Percentiles rank a stretch among this genome's conserved stretches.
Evolutionary conservation across 2,888 invertebrate species (phyloP).

Genomic region (Gibbula magus): DNA sequence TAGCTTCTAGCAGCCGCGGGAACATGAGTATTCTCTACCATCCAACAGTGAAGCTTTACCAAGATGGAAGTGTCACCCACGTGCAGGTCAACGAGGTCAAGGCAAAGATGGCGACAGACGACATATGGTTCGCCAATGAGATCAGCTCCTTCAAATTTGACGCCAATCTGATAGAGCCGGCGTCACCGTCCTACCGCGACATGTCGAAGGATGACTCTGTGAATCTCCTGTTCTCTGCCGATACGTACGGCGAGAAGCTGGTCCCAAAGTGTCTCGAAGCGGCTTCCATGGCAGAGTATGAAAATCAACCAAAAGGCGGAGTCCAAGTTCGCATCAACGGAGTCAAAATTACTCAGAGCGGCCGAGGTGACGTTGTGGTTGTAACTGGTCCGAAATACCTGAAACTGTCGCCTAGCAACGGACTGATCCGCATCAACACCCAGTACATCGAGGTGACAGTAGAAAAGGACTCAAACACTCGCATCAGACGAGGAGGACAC

Average conservation of each 20-base stretch:
- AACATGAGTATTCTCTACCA: constrained; percentile 73
- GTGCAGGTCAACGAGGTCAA: constrained; percentile 67
- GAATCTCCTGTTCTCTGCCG: constrained; percentile 69
- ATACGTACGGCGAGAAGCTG: constrained; percentile 70
- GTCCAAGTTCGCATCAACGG: constrained; percentile 73
- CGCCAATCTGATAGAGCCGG: constrained; percentile 49
- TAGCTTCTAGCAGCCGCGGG: constrained; percentile 72
- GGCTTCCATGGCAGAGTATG: constrained; percentile 70
- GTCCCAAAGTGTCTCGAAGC: constrained; percentile 68
- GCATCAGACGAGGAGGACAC: constrained; percentile 63
- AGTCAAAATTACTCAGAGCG: constrained; percentile 70
- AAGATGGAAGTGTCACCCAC: constrained; percentile 73
- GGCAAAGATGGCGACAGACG: constrained; percentile 61
- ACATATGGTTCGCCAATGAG: constrained; percentile 64
- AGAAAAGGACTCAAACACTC: constrained; percentile 68
- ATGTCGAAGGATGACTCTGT: constrained; percentile 71
- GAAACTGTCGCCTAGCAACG: constrained; percentile 68
- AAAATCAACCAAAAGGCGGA: constrained; percentile 64
- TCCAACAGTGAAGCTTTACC: constrained; percentile 72
- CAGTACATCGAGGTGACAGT: constrained; percentile 74
- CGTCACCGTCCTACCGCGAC: constrained; percentile 62
- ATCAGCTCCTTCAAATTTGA: constrained; percentile 65
- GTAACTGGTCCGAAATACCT: constrained; percentile 73
- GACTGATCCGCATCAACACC: constrained; percentile 70
- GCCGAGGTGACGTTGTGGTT: constrained; percentile 72